Conservation (phyloP, 2,888 invertebrate genomes). For the Arctia plantaginis region DNA sequence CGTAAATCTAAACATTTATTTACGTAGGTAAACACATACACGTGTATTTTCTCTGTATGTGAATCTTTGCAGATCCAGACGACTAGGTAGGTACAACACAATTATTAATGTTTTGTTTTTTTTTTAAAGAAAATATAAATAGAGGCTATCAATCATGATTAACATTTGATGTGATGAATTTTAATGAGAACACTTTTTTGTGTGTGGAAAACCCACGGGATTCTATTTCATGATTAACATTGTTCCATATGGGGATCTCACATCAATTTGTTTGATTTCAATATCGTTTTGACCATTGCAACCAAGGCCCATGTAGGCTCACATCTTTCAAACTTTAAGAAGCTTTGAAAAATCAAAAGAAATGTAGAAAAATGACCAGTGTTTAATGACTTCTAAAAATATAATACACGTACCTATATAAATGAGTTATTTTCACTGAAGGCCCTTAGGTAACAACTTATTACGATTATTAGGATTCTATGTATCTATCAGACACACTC, state of each 20-base stretch:
- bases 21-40: constrained; percentile 21
- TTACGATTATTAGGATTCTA: too few species aligned
- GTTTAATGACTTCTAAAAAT: too few species aligned
- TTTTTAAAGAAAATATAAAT: neutral
- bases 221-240: neutral
- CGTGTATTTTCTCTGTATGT: constrained; percentile 28
- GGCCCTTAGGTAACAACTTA: too few species aligned
- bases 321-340: too few species aligned
- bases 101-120: neutral
- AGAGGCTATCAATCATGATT: neutral
- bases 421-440: too few species aligned
- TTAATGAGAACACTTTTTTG: too few species aligned
- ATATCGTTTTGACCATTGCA: neutral
- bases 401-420: too few species aligned
- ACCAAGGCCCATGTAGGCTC: neutral
- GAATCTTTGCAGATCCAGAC: constrained; percentile 28
- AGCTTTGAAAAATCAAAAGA: too few species aligned
- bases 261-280: neutral
- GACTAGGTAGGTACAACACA: constrained; percentile 1
- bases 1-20: constrained; percentile 51
- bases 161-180: neutral
- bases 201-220: too few species aligned
- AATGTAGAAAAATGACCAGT: too few species aligned
- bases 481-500: too few species aligned
- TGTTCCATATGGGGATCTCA: neutral